These are phyloP conservation scores for Sakesphorus luctuosus DNA, from an alignment of 2,113 vertebrate genomes.

Conservation along the genomic window DNA sequence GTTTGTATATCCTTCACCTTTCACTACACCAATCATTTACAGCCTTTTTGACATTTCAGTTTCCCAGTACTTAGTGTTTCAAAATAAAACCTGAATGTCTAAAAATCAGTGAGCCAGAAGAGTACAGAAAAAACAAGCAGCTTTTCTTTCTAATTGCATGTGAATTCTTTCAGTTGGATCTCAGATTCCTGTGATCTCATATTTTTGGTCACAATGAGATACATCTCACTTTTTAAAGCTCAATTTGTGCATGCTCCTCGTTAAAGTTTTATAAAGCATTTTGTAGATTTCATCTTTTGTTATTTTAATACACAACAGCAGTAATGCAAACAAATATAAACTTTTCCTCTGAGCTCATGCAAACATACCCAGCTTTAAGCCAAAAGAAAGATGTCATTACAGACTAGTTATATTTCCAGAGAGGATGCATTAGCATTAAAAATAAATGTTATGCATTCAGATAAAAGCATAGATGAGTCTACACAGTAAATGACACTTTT, in stretches of 20 bases:
- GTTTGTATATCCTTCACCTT: not conserved
- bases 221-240: not conserved
- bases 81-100: not conserved
- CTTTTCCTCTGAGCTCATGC: not conserved
- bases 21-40: not conserved
- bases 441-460: conserved; percentile 32
- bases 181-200: not conserved
- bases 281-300: not conserved
- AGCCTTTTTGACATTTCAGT: not conserved
- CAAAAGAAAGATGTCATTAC: not conserved
- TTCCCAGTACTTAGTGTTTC: not conserved
- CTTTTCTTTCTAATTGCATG: not conserved
- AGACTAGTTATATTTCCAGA: not conserved
- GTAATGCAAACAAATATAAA: not conserved
- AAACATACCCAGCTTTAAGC: not conserved
- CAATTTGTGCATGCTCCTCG: not conserved
- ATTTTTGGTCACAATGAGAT: not conserved
- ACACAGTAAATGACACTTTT: conserved; percentile 12
- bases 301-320: not conserved
- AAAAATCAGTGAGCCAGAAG: not conserved
- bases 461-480: conserved; percentile 37
- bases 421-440: conserved; percentile 64
- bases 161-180: not conserved
- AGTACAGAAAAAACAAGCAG: not conserved
- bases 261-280: not conserved